Percentiles rank a stretch among this genome's conserved stretches.
Conservation (phyloP, 2,888 invertebrate genomes). For the Apamea epomidion region DNA sequence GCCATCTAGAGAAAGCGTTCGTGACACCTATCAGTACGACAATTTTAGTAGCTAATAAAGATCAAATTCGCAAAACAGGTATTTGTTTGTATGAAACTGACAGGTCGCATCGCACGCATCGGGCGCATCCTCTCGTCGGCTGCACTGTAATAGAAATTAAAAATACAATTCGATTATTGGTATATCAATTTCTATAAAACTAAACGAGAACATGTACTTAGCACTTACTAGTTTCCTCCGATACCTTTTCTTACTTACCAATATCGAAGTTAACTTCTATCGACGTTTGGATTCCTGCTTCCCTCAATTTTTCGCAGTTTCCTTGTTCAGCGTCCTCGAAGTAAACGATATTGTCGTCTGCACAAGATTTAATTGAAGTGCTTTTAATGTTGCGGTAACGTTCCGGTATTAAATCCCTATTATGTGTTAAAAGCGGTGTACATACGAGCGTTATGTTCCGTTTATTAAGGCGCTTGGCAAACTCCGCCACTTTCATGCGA, state of each 20-base stretch:
- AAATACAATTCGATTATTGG: not conserved
- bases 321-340: slow-evolving; percentile 39
- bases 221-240: not conserved
- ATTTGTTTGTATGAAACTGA: not conserved
- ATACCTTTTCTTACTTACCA: slow-evolving; percentile 15
- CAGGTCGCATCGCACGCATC: not conserved
- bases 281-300: slow-evolving; percentile 22
- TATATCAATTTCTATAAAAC: not conserved
- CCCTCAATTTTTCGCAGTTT: slow-evolving; percentile 37
- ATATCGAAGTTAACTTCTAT: slow-evolving; percentile 30
- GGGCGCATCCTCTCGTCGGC: not conserved
- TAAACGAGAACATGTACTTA: not conserved
- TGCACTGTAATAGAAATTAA: not conserved
- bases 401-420: slow-evolving; percentile 61
- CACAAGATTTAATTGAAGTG: slow-evolving; percentile 58
- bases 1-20: not conserved
- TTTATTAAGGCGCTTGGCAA: slow-evolving; percentile 47
- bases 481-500: slow-evolving; percentile 45
- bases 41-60: too few relatives aligned
- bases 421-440: slow-evolving; percentile 57
- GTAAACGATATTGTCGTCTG: slow-evolving; percentile 57
- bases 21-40: not conserved
- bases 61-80: not conserved
- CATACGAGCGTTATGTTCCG: slow-evolving; percentile 24
- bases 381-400: slow-evolving; percentile 58